Base-by-base conservation (phyloP, 1,140 invertebrate genomes). In the Drosophila kikkawai region DNA sequence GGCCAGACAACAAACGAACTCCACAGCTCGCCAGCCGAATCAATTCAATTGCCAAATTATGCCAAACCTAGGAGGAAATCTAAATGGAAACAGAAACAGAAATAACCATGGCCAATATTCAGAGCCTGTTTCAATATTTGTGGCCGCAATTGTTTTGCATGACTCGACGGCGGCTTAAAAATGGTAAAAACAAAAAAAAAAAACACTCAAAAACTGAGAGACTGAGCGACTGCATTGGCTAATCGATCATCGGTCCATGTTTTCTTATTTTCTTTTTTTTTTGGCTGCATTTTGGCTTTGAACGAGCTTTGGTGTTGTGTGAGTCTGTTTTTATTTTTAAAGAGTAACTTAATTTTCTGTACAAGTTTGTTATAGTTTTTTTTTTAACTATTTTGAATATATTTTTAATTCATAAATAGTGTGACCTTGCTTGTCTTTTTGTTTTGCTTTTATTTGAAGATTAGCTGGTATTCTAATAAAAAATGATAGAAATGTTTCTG, bases 1-100 rank as follows among this genome's bases (percentile, higher is more conserved):
- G 85, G 85, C 82, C 82, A 69, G 58, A 55, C 19, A 45, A 42
- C 41, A 50, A 51, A 65, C 29, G 50, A 51, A 51, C 50, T 29
- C 4, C 47, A 45, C 47, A 45, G 37, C 44, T 44, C 70, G 56
- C 26, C 53, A 65, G 34, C 58, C 61, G 77, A 90, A 88, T 88
- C 85, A 88, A 88, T 90, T 88, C 78, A 85, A 88, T 88, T 88
- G 85, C 85, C 85, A 90, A 88, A 88, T 90, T 88, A 90, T 88
- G 85, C 85, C 84, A 84, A 69, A 60, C 81, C 64, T 69, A 59
- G 67, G 75, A 63, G 61, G 53, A 60, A 75, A 74, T 74, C 50
- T 41, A 77, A 77, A 77, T 65, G 37, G 60, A 56, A 65, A 66
- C 39, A 42, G 48, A 37, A 58, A 50, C 34, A 32, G 48, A 51